Percentiles rank a stretch among this genome's conserved stretches.
These are phyloP conservation scores for Papilio machaon DNA, from an alignment of 1,140 invertebrate species.

Conservation along the genomic window DNA sequence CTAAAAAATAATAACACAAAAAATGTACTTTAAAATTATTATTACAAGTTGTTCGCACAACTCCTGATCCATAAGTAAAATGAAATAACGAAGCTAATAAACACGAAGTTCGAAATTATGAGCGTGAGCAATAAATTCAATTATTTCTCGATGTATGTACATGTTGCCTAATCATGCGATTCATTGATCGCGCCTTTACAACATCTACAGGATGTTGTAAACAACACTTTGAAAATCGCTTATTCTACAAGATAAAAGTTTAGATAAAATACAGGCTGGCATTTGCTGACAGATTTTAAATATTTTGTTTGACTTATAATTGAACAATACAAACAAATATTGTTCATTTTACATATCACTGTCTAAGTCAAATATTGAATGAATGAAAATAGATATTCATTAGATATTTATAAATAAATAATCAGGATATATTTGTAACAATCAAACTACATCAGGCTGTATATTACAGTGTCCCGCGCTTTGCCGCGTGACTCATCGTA, in stretches of 20 bases:
- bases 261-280: no score
- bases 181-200: slow-evolving; percentile 1
- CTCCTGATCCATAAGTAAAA: background rate
- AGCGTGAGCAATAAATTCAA: background rate
- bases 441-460: slow-evolving; percentile 47
- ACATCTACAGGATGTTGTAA: background rate
- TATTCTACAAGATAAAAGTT: background rate
- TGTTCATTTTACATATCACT: no score
- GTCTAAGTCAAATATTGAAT: background rate
- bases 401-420: background rate
- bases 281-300: no score
- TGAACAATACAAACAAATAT: no score
- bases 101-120: background rate
- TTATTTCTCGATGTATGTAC: background rate
- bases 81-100: background rate
- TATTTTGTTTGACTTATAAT: no score
- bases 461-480: slow-evolving; percentile 44
- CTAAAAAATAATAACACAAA: no score
- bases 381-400: background rate
- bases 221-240: background rate
- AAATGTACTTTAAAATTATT: background rate
- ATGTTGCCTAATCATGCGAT: background rate
- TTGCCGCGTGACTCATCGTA: slow-evolving; percentile 72
- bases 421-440: background rate
- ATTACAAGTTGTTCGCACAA: background rate